A percentile compares a stretch with the other conserved stretches of the same genome.
These are phyloP conservation scores for Helostoma temminkii DNA, from an alignment of 2,797 vertebrate genomes.

Conservation along the genomic window DNA sequence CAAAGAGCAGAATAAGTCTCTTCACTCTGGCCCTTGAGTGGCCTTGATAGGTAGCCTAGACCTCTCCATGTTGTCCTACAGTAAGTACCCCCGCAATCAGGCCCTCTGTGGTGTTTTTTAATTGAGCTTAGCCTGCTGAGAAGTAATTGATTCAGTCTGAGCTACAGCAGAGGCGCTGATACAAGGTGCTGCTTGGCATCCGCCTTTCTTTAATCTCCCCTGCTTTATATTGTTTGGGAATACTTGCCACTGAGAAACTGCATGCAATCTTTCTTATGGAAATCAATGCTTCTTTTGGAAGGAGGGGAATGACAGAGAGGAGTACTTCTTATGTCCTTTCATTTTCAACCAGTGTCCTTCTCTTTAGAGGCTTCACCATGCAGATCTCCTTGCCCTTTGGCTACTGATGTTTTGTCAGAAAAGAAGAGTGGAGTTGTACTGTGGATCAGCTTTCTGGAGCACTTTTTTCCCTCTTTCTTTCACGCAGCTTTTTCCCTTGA, in stretches of 20 bases:
- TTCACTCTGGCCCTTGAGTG: constrained; percentile 82
- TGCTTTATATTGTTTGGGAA: constrained; percentile 92
- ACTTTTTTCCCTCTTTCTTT: constrained; percentile 68
- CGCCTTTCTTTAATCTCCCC: constrained; percentile 94
- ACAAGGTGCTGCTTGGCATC: constrained; percentile 91
- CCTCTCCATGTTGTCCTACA: constrained; percentile 87
- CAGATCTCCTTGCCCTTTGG: constrained; percentile 95
- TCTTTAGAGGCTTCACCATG: constrained; percentile 94
- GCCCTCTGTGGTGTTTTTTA: constrained; percentile 87
- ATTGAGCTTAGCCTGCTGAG: constrained; percentile 90
- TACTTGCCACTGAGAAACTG: constrained; percentile 95
- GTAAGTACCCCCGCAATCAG: constrained; percentile 85
- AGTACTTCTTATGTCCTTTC: constrained; percentile 87
- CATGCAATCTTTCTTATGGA: constrained; percentile 99
- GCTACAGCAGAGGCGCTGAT: constrained; percentile 88
- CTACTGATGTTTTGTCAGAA: constrained; percentile 96
- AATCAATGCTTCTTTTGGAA: constrained; percentile 92
- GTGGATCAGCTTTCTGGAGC: constrained; percentile 92
- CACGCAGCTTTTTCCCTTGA: constrained; percentile 81
- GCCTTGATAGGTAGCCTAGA: constrained; percentile 86
- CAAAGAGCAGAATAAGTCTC: constrained; percentile 85
- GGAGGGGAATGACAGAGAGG: constrained; percentile 78
- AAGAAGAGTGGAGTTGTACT: constrained; percentile 94
- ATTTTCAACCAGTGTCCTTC: constrained; percentile 94
- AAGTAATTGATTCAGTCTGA: constrained; percentile 94